Evolutionary conservation across 1,140 invertebrate genomes (phyloP).

Genomic region (Chironomus tepperi): DNA sequence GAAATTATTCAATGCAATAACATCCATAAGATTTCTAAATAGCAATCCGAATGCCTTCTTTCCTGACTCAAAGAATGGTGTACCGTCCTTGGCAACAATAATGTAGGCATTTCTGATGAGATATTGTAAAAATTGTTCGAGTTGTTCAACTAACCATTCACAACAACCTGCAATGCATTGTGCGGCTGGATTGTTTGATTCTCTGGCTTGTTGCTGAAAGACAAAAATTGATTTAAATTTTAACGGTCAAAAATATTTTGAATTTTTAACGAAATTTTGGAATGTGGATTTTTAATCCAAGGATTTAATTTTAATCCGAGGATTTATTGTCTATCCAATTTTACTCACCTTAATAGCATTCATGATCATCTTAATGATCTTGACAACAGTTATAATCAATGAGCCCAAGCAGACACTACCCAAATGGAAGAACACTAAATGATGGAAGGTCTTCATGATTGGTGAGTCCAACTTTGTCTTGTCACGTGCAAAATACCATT

Average conservation of each 20-base stretch:
- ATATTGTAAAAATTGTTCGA: conserved; percentile 64
- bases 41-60: conserved; percentile 52
- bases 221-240: too few species aligned
- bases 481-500: conserved; percentile 70
- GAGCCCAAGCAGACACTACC: conserved; percentile 70
- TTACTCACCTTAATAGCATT: conserved; percentile 29
- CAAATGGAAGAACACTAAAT: conserved; percentile 59
- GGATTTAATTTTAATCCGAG: too few species aligned
- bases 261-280: too few species aligned
- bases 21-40: conserved; percentile 53
- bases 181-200: conserved; percentile 36
- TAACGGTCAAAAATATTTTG: too few species aligned
- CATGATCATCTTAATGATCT: conserved; percentile 53
- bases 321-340: too few species aligned
- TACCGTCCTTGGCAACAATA: conserved; percentile 57
- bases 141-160: conserved; percentile 61
- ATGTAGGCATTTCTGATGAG: conserved; percentile 71
- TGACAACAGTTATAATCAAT: conserved; percentile 60
- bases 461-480: conserved; percentile 52
- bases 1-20: conserved; percentile 67
- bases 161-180: conserved; percentile 48
- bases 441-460: conserved; percentile 46
- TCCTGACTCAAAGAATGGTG: conserved; percentile 56
- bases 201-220: conserved; percentile 34
- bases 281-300: too few species aligned